Base-by-base conservation (phyloP, 2,888 invertebrate species). In the Drosophila mercatorum region DNA sequence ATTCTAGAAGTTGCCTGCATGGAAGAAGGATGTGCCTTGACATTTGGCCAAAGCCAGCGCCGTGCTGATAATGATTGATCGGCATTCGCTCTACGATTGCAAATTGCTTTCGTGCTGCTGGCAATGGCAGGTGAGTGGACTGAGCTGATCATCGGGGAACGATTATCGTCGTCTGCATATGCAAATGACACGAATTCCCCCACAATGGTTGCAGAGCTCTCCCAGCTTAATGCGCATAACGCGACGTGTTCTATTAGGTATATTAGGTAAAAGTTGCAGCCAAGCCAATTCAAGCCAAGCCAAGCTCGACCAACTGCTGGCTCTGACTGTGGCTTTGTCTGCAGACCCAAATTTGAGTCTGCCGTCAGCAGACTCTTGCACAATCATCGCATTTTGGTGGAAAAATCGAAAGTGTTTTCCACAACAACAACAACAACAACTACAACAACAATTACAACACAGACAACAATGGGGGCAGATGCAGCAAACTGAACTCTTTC, bases 11-110 rank as follows among this genome's bases (percentile, higher is more conserved):
- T 69, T 46, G 64, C 63, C 31, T 71, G 67, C 40, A 44, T 46
- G 44, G 72, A 72, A 68, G 75, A 85, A 85, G 85, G 88, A 85
- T 80, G 73, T 65, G 74, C 85, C 85, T 88, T 86, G 85, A 86
- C 85, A 88, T 86, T 86, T 86, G 83, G 57, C 53, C 68, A 70
- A 71, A 71, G 49, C 17, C 57, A 31, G 34, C 31, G 49, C 77
- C 34, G 49, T 53, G 52, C 63, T 81, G 82, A 75, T 82, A 80
- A 81, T 84, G 80, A 80, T 79, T 68, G 81, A 88, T 79, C 68
- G 78, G 57, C 62, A 57, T 64, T 71, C 56, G 83, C 17, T 60
- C 78, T 58, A 55, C 47, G 43, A 40, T 52, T 22, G 70, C 68
- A 77, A 75, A 78, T 70, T 84, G 78, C 68, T 70, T 75, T 84